A percentile compares a stretch with the other conserved stretches of the same genome.
Conservation (phyloP, 2,888 invertebrate species). For the Cheilosia urbana region DNA sequence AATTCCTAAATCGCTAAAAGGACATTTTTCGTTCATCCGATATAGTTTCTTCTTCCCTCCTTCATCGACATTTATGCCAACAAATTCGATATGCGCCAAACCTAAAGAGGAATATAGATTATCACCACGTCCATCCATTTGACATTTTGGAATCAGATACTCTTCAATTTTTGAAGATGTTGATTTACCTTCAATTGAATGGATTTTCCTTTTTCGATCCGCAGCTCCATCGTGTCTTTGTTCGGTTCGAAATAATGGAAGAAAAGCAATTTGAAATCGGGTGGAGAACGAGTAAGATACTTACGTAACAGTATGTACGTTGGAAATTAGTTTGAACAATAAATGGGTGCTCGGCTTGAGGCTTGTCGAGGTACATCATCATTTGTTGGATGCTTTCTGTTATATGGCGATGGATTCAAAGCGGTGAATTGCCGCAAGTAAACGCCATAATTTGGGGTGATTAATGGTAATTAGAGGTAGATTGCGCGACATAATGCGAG, state of each 20-base stretch:
- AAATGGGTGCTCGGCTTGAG: not conserved
- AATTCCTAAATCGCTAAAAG: not conserved
- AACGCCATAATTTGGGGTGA: constrained; percentile 35
- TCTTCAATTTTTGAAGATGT: no score
- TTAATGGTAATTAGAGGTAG: constrained; percentile 41
- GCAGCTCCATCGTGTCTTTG: not conserved
- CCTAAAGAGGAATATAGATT: not conserved
- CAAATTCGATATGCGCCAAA: not conserved
- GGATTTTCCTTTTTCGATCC: not conserved
- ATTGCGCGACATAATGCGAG: constrained; percentile 29
- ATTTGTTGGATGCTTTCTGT: constrained; percentile 11
- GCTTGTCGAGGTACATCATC: not conserved
- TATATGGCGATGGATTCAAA: constrained; percentile 11
- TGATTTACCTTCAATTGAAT: no score
- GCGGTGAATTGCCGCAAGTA: not conserved
- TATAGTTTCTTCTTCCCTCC: not conserved
- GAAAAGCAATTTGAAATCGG: not conserved
- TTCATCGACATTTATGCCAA: not conserved
- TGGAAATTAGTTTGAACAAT: not conserved
- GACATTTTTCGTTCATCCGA: not conserved
- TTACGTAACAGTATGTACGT: not conserved
- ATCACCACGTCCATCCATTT: not conserved
- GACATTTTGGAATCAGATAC: no score
- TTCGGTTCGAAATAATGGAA: not conserved
- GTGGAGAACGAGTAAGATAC: not conserved